Conservation (phyloP, 2,888 invertebrate species). For the Zaprionus lineosus region DNA sequence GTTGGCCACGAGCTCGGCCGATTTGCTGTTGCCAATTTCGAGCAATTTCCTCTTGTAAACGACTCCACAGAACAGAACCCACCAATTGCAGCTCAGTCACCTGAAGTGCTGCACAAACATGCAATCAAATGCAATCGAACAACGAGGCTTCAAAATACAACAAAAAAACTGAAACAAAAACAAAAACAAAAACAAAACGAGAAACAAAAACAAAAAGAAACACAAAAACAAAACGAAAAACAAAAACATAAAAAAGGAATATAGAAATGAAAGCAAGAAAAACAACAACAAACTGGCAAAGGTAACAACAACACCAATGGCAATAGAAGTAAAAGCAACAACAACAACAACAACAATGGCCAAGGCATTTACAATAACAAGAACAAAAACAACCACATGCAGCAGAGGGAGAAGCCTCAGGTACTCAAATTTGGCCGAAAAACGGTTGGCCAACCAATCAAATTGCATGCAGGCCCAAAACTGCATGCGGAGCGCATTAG, state of each 20-base stretch:
- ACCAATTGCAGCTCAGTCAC: slow-evolving; percentile 63
- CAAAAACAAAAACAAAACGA: too few species aligned
- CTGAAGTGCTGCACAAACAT: slow-evolving; percentile 61
- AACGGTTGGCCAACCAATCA: slow-evolving; percentile 70
- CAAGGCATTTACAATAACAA: too few species aligned
- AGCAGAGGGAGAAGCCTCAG: slow-evolving; percentile 21
- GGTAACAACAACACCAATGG: slow-evolving; percentile 6
- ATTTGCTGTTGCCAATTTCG: slow-evolving; percentile 44
- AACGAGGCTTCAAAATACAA: slow-evolving; percentile 3
- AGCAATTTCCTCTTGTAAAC: slow-evolving; percentile 58
- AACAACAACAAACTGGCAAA: too few species aligned
- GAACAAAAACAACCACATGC: slow-evolving; percentile 22
- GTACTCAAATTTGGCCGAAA: slow-evolving; percentile 71
- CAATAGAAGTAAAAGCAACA: neutral
- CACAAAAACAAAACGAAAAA: neutral
- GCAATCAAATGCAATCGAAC: slow-evolving; percentile 78
- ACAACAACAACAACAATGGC: too few species aligned
- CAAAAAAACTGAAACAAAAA: slow-evolving; percentile 7
- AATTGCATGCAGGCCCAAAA: slow-evolving; percentile 74
- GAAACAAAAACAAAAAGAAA: slow-evolving; percentile 9
- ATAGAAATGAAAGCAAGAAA: too few species aligned
- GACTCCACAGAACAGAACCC: slow-evolving; percentile 36
- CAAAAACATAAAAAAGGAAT: slow-evolving; percentile 9
- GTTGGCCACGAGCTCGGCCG: too few species aligned
- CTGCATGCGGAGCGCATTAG: slow-evolving; percentile 76